Conservation (phyloP, 2,888 invertebrate genomes). For the Drosophila neonasuta region DNA sequence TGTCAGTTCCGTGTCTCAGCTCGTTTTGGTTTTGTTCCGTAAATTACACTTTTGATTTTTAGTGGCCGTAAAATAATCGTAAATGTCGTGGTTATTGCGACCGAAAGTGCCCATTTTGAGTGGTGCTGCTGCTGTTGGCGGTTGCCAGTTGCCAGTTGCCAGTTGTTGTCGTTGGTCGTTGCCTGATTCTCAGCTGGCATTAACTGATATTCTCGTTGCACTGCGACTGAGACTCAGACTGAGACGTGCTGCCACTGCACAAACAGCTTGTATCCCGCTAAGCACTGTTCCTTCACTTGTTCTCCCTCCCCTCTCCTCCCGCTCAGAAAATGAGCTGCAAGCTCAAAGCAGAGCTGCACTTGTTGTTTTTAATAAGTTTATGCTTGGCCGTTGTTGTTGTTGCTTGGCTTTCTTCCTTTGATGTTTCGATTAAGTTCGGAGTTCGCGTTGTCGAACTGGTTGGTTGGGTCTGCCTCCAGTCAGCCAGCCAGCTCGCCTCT, state of each 20-base stretch:
- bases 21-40: conserved; percentile 74
- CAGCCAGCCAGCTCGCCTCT: not conserved
- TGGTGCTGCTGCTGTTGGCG: conserved; percentile 54
- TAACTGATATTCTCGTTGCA: conserved; percentile 77
- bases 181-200: conserved; percentile 51
- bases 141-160: conserved; percentile 32
- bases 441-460: conserved; percentile 75
- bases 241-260: conserved; percentile 74
- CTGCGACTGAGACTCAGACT: conserved; percentile 18
- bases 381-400: conserved; percentile 41
- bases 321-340: conserved; percentile 20
- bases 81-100: conserved; percentile 82
- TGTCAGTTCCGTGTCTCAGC: conserved; percentile 42
- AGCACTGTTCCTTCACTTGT: conserved; percentile 6
- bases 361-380: conserved; percentile 80
- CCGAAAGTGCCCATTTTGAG: conserved; percentile 82
- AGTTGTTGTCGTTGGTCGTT: conserved; percentile 47
- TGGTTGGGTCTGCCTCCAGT: conserved; percentile 56
- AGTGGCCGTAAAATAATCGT: conserved; percentile 83
- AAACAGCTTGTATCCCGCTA: conserved; percentile 53
- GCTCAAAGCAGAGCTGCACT: conserved; percentile 66
- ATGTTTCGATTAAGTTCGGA: conserved; percentile 79
- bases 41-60: conserved; percentile 83
- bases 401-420: conserved; percentile 54
- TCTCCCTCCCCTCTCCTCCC: not conserved